Base-by-base conservation (phyloP, 2,888 invertebrate species). In the Tetheella fluctuosa region DNA sequence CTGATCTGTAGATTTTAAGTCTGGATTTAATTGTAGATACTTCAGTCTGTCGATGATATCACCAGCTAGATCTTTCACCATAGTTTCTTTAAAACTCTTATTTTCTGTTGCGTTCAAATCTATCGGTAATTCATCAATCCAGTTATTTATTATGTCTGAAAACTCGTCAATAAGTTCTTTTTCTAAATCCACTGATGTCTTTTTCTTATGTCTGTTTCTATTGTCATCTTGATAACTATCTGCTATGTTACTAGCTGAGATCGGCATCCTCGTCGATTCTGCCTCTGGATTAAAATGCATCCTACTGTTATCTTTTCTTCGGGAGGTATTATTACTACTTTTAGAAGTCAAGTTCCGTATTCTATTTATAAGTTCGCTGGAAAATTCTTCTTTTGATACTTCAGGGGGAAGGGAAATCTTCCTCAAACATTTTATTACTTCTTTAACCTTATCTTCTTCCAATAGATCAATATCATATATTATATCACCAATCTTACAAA, bases 1-100 rank as follows among this genome's bases (percentile, higher is more conserved):
- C 53, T 69, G 64, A 6, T 70, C 61, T 0, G 78, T 70, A 1
- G 64, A 59, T 64, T 74, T 76, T 0, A 68, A 64, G 7, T 68
- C 69, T 15, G 80, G 76, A 54, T 84, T 78, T 8, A 79, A 28
- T 63, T 82, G 78, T 52, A 85, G 70, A 67, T 87, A 87, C 53
- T 80, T 85, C 8, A 77, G 75, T 58, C 84, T 76, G 42, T 86
- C 83, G 37, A 79, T 28, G 8, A 86, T 77, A 57, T 86, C 85
- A 2, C 39, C 63, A 15, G 77, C 76, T 60, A 88, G 65, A 52
- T 80, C 76, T 25, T 68, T 64, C 1, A 68, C 63, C 39, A 83
- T 66, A 0, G 61, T 48, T 15, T 74, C 59, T 62, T 73, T 71
- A 7, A 69, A 64, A 3, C 58, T 25, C n/a, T 68, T 65, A 10